These are phyloP conservation scores for Cyrtonyx montezumae DNA, from an alignment of 2,113 vertebrate genomes.

Conservation along the genomic window DNA sequence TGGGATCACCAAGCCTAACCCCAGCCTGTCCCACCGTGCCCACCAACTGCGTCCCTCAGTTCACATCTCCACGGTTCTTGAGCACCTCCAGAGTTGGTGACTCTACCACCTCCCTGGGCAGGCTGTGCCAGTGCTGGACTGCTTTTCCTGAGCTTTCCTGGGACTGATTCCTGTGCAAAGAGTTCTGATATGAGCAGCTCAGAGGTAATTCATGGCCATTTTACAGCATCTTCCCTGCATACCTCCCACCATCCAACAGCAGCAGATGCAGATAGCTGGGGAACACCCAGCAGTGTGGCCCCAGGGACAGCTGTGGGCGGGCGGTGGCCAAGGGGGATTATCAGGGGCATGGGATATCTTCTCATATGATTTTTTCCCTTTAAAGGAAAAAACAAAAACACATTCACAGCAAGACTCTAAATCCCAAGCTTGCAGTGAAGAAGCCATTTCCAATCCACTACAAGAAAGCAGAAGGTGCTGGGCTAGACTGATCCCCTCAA, in stretches of 20 bases:
- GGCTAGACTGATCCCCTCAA: constrained; percentile 56
- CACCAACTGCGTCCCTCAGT: background rate
- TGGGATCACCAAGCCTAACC: background rate
- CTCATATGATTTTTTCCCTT: constrained; percentile 43
- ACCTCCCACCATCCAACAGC: background rate
- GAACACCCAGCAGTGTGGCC: background rate
- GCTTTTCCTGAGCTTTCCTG: background rate
- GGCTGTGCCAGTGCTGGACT: background rate
- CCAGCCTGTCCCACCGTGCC: no score
- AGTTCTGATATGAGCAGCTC: background rate
- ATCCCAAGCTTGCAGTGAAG: constrained; percentile 19
- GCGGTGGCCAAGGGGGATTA: background rate
- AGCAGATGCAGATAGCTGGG: background rate
- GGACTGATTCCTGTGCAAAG: background rate
- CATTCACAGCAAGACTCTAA: background rate
- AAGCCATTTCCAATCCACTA: constrained; percentile 52
- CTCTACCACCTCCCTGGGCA: background rate
- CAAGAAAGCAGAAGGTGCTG: constrained; percentile 53
- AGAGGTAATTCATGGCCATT: background rate
- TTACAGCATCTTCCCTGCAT: background rate
- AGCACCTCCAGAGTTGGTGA: background rate
- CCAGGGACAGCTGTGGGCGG: background rate
- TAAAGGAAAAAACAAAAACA: constrained; percentile 26
- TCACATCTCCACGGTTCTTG: background rate
- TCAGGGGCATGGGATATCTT: constrained; percentile 11